These are phyloP conservation scores for Lutraria rhynchaena DNA, from an alignment of 1,140 invertebrate genomes.

Conservation along the genomic window DNA sequence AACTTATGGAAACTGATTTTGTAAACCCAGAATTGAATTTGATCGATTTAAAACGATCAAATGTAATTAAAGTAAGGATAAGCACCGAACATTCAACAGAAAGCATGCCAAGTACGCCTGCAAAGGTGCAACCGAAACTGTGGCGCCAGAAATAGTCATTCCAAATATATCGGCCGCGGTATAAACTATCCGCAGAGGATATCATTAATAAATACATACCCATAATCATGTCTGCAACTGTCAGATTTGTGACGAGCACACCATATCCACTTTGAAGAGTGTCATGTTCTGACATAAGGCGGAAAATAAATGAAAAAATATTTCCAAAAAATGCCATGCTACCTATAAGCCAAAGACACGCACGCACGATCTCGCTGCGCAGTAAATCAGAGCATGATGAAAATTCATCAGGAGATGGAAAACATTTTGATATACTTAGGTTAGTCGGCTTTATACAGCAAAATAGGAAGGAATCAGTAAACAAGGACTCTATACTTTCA, in stretches of 20 bases:
- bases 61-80: slow-evolving; percentile 64
- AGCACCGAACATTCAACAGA: slow-evolving; percentile 64
- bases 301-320: slow-evolving; percentile 59
- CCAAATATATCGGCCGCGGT: slow-evolving; percentile 65
- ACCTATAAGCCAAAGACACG: slow-evolving; percentile 70
- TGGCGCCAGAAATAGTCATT: slow-evolving; percentile 64
- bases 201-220: slow-evolving; percentile 77
- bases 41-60: slow-evolving; percentile 69
- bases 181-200: slow-evolving; percentile 67
- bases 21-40: slow-evolving; percentile 29
- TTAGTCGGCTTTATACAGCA: slow-evolving; percentile 27
- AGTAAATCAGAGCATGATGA: slow-evolving; percentile 72
- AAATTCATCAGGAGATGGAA: slow-evolving; percentile 64
- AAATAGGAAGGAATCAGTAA: slow-evolving; percentile 16
- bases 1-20: slow-evolving; percentile 2
- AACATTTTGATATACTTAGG: slow-evolving; percentile 56
- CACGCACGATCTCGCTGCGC: slow-evolving; percentile 58
- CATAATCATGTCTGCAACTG: slow-evolving; percentile 76
- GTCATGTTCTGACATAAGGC: slow-evolving; percentile 52
- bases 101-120: slow-evolving; percentile 66
- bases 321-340: slow-evolving; percentile 67
- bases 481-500: neutral
- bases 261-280: slow-evolving; percentile 62
- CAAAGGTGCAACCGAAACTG: slow-evolving; percentile 61
- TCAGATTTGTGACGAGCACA: slow-evolving; percentile 72